phyloP scores from a whole-genome alignment of 92 coral and sea anemone species.

The Actinostola sp. region DNA sequence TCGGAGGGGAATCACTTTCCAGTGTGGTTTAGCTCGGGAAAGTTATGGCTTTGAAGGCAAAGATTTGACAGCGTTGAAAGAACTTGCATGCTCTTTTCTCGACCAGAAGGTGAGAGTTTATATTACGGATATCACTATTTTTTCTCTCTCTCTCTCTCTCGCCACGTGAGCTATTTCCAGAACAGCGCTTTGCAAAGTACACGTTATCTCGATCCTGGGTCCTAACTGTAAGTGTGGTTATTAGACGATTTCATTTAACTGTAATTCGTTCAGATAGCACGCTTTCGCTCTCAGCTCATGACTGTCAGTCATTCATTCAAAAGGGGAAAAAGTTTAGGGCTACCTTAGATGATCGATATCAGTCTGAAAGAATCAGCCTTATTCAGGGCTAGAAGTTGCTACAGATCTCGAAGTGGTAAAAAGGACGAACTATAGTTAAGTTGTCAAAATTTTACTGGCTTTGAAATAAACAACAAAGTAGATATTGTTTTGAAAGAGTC shows the following conservation, averaged over 20 bases:
- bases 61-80: conserved; percentile 83
- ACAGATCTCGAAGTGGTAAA: conserved; percentile 21
- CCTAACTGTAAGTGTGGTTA: conserved; percentile 16
- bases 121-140: conserved; percentile 6
- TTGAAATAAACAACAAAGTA: neutral
- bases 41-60: conserved; percentile 95
- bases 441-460: conserved; percentile 24
- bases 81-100: conserved; percentile 96
- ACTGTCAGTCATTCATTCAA: conserved; percentile 27
- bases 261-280: conserved; percentile 14
- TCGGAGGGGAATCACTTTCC: conserved; percentile 90
- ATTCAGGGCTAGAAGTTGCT: conserved; percentile 8
- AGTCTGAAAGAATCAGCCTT: neutral
- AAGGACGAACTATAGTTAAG: conserved; percentile 25
- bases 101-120: conserved; percentile 88
- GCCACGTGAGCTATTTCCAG: conserved; percentile 19
- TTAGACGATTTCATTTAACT: conserved; percentile 30
- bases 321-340: neutral
- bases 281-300: conserved; percentile 1
- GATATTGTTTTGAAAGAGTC: conserved; percentile 18
- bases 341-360: conserved; percentile 18
- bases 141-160: too few species aligned
- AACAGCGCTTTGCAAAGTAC: conserved; percentile 17
- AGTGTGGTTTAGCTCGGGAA: conserved; percentile 97
- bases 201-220: conserved; percentile 21